A percentile compares a stretch with the other conserved stretches of the same genome.
These are phyloP conservation scores for Porites lobata DNA, from an alignment of 92 coral and sea anemone species.

Conservation along the genomic window DNA sequence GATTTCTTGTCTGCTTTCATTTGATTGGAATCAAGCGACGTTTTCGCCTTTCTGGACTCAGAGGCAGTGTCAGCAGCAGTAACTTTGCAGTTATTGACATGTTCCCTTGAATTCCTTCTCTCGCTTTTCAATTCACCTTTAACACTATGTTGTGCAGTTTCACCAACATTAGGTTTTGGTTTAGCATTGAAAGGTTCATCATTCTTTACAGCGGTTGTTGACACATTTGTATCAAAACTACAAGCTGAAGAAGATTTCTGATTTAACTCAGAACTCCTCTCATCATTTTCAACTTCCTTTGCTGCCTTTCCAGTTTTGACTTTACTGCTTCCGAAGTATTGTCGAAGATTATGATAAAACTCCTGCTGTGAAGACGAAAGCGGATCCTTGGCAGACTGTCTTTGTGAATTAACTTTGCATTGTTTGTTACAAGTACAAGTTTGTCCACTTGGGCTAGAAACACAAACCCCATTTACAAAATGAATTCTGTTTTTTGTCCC, in stretches of 20 bases:
- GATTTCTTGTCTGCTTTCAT: slow-evolving; percentile 12
- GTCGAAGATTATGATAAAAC: slow-evolving; percentile 70
- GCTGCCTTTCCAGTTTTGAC: slow-evolving; percentile 40
- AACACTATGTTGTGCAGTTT: neutral
- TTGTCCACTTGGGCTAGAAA: slow-evolving; percentile 18
- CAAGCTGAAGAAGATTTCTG: neutral
- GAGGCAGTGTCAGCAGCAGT: neutral
- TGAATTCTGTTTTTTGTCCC: slow-evolving; percentile 34
- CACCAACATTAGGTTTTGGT: neutral
- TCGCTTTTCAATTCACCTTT: neutral
- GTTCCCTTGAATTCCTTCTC: neutral
- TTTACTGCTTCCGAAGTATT: slow-evolving; percentile 71
- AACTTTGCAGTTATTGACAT: neutral
- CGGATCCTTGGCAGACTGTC: neutral
- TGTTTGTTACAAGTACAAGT: slow-evolving; percentile 31
- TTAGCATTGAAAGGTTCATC: neutral
- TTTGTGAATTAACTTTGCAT: neutral
- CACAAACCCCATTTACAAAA: slow-evolving; percentile 49
- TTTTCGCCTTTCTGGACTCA: neutral
- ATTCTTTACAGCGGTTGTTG: neutral
- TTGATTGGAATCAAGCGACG: neutral
- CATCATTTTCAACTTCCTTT: slow-evolving; percentile 2
- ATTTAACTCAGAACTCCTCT: slow-evolving; percentile 1
- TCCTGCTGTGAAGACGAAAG: slow-evolving; percentile 64
- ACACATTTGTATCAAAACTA: neutral